Percentiles rank a stretch among this genome's conserved stretches.
These are phyloP conservation scores for Eueremaeus valkanovi DNA, from an alignment of 2,888 invertebrate genomes.

Conservation along the genomic window DNA sequence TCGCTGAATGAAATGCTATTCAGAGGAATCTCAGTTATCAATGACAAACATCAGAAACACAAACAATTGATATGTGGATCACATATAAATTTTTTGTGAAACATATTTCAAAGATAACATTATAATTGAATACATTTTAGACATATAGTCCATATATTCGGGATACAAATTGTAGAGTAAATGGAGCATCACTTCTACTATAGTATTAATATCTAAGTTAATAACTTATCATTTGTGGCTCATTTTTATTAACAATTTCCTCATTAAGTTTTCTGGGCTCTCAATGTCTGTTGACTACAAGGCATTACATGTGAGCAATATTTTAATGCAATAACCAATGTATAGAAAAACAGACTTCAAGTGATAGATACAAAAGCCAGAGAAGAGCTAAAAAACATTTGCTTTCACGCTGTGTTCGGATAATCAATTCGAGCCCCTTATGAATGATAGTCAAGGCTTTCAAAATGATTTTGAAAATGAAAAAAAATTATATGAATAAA, in stretches of 20 bases:
- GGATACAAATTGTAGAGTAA: background rate
- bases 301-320: background rate
- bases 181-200: slow-evolving; percentile 16
- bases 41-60: background rate
- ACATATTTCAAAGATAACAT: background rate
- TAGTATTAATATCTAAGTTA: background rate
- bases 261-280: slow-evolving; percentile 19
- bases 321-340: slow-evolving; percentile 20
- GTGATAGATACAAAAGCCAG: background rate
- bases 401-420: slow-evolving; percentile 14
- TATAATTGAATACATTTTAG: slow-evolving; percentile 19
- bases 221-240: slow-evolving; percentile 11
- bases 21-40: background rate
- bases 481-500: background rate
- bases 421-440: slow-evolving; percentile 15
- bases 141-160: background rate
- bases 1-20: background rate
- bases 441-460: slow-evolving; percentile 20
- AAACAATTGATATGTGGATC: slow-evolving; percentile 28
- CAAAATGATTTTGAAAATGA: background rate
- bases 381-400: background rate
- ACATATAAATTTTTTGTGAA: no score
- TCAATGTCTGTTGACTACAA: background rate
- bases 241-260: slow-evolving; percentile 15
- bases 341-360: background rate